Base-by-base conservation (phyloP, 64 coral and sea anemone species). In the Cladopsammia gracilis region DNA sequence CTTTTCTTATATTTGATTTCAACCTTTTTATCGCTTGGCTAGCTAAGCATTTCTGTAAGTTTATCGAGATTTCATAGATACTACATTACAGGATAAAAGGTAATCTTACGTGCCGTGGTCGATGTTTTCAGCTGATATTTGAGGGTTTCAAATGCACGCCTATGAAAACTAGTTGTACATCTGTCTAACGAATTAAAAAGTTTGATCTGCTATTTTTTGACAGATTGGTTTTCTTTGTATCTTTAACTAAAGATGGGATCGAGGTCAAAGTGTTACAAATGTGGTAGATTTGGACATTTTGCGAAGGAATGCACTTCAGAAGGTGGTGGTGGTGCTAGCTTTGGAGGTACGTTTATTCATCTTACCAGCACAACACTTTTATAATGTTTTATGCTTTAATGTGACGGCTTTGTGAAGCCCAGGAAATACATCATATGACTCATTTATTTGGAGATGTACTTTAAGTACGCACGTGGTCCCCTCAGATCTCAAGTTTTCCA, bases 231-330 rank as follows among this genome's bases (percentile, higher is more conserved):
- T 24, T 62, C 4, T 86, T 86, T 75, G n/a, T 75, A 45, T 75
- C 14, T 75, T 60, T 75, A 49, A 20, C 62, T 61, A 47, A 43
- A 22, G 48, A 93, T 93, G 91, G 44, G 50, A n/a, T 88, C 91
- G 47, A 86, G 64, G 58, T 42, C 64, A 25, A 87, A 93, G 79
- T 91, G 89, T 58, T 91, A 91, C 34, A 91, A 62, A 23, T 91
- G 89, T 64, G 78, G 80, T 0, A 79, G 83, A 71, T 6, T n/a
- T 0, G 89, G 89, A 62, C 89, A 91, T 84, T 91, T 72, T 72
- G 89, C 89, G 5, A 79, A 72, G 20, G 89, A 91, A 23, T 91
- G 89, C 62, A 84, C 60, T 13, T 65, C 61, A 10, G 45, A 59
- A 42, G 45, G n/a, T 58, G 16, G 64, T 58, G 64, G 77, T 62